A percentile compares a stretch with the other conserved stretches of the same genome.
phyloP scores from a whole-genome alignment of 1,140 invertebrate genomes.

The Geopemphigus sp. region DNA sequence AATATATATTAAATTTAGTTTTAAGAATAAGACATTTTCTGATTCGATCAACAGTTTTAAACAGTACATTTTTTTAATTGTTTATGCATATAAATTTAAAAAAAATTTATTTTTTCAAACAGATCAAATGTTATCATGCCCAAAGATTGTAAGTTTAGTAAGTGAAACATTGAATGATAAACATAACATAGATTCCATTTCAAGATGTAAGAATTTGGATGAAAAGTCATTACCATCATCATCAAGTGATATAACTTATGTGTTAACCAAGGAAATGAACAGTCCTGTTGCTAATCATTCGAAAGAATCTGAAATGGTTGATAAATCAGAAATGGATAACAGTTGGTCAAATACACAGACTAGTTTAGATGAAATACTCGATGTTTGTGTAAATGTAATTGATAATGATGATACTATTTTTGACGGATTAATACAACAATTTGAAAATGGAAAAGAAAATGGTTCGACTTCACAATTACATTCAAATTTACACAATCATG shows the following conservation, averaged over 20 bases:
- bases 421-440: not conserved
- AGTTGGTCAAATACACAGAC: not conserved
- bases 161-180: not conserved
- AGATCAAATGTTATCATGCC: not conserved
- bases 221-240: not conserved
- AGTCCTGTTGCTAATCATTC: not conserved
- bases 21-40: not conserved
- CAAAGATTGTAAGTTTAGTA: not conserved
- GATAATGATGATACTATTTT: not conserved
- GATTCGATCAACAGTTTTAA: not conserved
- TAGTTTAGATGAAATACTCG: constrained; percentile 53
- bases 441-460: not conserved
- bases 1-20: no score
- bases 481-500: not conserved
- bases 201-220: not conserved
- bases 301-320: not conserved
- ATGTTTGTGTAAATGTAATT: not conserved
- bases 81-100: not conserved
- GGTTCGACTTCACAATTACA: not conserved
- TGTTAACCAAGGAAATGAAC: not conserved
- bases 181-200: not conserved
- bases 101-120: not conserved
- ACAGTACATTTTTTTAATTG: not conserved
- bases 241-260: not conserved
- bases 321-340: not conserved